Percentiles rank a stretch among this genome's conserved stretches.
These are phyloP conservation scores for Cotesia chilonis DNA, from an alignment of 1,140 invertebrate genomes.

Conservation along the genomic window DNA sequence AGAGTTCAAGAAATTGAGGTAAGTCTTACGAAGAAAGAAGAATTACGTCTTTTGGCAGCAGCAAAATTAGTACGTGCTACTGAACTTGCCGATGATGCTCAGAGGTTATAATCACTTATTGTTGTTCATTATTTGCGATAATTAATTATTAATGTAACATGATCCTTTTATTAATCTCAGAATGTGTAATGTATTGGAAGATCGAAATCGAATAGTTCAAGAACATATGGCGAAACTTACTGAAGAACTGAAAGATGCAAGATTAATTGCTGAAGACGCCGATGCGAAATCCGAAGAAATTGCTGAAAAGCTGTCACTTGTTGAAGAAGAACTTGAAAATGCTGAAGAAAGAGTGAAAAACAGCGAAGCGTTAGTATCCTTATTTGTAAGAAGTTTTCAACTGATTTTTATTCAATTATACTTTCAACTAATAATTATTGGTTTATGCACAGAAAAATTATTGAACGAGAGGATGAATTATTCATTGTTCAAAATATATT, in stretches of 20 bases:
- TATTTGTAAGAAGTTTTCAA: constrained; percentile 7
- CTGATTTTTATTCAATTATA: constrained; percentile 8
- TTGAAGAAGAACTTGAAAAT: constrained; percentile 88
- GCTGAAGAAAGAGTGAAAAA: constrained; percentile 89
- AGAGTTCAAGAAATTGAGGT: constrained; percentile 83
- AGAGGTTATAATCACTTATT: constrained; percentile 68
- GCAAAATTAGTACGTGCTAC: constrained; percentile 80
- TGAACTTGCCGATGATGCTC: constrained; percentile 83
- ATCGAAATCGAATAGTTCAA: constrained; percentile 77
- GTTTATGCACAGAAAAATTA: constrained; percentile 57
- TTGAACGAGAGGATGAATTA: constrained; percentile 63
- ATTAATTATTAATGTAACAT: background rate
- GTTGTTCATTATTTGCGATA: background rate
- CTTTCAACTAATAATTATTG: background rate
- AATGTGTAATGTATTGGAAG: constrained; percentile 83
- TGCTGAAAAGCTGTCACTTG: constrained; percentile 86
- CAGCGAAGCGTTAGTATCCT: constrained; percentile 78
- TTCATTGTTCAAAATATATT: constrained; percentile 65
- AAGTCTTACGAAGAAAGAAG: constrained; percentile 80
- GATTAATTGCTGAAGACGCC: constrained; percentile 81
- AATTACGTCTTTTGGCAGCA: constrained; percentile 75
- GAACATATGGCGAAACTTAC: constrained; percentile 80
- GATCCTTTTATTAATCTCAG: constrained; percentile 57
- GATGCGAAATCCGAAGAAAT: constrained; percentile 87
- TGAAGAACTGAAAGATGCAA: constrained; percentile 79